Base-by-base conservation (phyloP, 2,888 invertebrate species). In the Dione vanillae region DNA sequence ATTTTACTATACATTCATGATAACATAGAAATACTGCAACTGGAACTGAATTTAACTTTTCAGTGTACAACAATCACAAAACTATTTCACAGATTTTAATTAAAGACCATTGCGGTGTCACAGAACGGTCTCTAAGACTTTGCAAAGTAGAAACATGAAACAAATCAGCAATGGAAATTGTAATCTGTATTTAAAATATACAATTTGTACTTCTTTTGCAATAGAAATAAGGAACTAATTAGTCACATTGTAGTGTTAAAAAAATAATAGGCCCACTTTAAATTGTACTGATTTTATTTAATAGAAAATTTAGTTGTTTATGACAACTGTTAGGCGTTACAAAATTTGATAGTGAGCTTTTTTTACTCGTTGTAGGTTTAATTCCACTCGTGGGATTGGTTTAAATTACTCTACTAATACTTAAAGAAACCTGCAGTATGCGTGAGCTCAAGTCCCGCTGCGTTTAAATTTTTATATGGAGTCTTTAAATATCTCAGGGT, bases 61-160 rank as follows among this genome's bases (percentile, higher is more conserved):
- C 10, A 41, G 27, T 71, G 67, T 64, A 49, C 58, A 56, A 9
- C 19, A 10, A 14, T 19, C 41, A 8, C 61, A 43, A 70, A 72
- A 74, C 74, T 74, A 73, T 74, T 74, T 73, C 77, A 76, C 76
- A 79, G 78, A 75, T 78, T 79, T 80, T 80, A 79, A 80, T 80
- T 81, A 78, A 80, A 78, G 78, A 52, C 72, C 76, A 75, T 76
- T 74, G 76, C 72, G 70, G 76, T 74, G 74, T 77, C 76, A 76
- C 74, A 75, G 76, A 75, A 43, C 66, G 67, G 75, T 76, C 67
- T 40, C 61, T 49, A 67, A 67, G 67, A 61, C 61, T 37, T 20
- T 40, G n/a, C 20, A 35, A 35, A 43, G 67, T 45, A 37, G 16
- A 59, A 51, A 49, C 40, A 51, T 43, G 35, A 59, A 56, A 67